Evolutionary conservation across 1,140 invertebrate species (phyloP).

Genomic region (Holotrichia oblita): DNA sequence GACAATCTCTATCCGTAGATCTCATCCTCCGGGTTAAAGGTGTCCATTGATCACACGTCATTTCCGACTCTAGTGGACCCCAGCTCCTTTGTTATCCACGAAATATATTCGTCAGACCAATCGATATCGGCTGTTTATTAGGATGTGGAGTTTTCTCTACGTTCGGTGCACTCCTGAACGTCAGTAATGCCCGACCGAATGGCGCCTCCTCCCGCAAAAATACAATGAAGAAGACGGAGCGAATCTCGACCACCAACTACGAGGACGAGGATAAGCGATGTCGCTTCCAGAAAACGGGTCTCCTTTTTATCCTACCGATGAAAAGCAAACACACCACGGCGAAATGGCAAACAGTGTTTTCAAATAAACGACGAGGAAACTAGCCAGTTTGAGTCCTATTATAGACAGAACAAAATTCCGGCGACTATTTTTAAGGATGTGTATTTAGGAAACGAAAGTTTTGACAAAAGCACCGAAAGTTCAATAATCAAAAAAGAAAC

Average conservation of each 20-base stretch:
- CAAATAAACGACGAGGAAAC: neutral
- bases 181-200: neutral
- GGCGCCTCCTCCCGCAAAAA: neutral
- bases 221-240: neutral
- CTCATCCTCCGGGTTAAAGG: conserved; percentile 44
- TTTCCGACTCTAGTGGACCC: conserved; percentile 42
- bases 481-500: too few relatives aligned
- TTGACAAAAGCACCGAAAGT: too few relatives aligned
- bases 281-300: neutral
- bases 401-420: neutral
- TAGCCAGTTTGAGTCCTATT: neutral
- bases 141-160: conserved; percentile 18
- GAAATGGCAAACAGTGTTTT: neutral
- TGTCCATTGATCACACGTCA: conserved; percentile 47
- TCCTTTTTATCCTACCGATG: neutral
- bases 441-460: too few relatives aligned
- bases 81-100: conserved; percentile 39
- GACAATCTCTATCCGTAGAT: conserved; percentile 46
- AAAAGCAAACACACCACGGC: neutral
- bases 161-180: neutral
- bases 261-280: neutral
- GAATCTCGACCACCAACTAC: neutral
- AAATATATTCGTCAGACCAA: conserved; percentile 44
- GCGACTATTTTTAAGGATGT: too few relatives aligned
- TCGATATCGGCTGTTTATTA: conserved; percentile 34